Evolutionary conservation across 2,797 vertebrate genomes (phyloP).

Genomic region (Kryptolebias ocellatus): DNA sequence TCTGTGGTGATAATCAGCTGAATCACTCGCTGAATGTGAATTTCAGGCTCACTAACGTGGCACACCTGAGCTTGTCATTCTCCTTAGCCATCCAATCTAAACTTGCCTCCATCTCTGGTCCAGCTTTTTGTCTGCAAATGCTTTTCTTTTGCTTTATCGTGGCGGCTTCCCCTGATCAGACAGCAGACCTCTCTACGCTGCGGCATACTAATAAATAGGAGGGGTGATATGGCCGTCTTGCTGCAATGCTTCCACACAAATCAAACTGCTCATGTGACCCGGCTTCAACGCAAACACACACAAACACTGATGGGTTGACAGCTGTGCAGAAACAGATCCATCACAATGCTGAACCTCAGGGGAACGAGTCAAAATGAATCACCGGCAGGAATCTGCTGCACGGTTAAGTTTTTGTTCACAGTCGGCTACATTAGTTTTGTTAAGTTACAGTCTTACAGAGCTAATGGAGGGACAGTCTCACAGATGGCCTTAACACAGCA

Average conservation of each 20-base stretch:
- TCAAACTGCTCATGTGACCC: constrained; percentile 52
- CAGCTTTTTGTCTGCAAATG: constrained; percentile 5
- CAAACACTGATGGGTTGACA: constrained; percentile 66
- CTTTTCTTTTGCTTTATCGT: constrained; percentile 29
- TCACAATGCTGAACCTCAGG: constrained; percentile 57
- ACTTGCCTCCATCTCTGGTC: constrained; percentile 1
- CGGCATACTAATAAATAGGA: constrained; percentile 68
- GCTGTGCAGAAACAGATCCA: constrained; percentile 64
- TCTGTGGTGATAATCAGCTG: too few relatives aligned
- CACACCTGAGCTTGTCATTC: neutral
- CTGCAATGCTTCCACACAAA: constrained; percentile 64
- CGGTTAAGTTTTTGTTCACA: constrained; percentile 45
- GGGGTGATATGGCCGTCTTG: constrained; percentile 58
- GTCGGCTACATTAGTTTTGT: constrained; percentile 31
- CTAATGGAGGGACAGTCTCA: too few relatives aligned
- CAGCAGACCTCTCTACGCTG: constrained; percentile 58
- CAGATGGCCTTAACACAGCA: constrained; percentile 20
- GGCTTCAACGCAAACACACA: constrained; percentile 68
- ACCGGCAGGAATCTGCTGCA: constrained; percentile 34
- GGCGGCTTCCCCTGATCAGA: constrained; percentile 62
- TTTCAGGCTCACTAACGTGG: too few relatives aligned
- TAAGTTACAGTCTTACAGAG: constrained; percentile 17
- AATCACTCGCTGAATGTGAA: too few relatives aligned
- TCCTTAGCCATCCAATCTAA: neutral
- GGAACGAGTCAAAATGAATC: constrained; percentile 57